Evolutionary conservation across 2,888 invertebrate species (phyloP), one percentile per base, ranked within the genome.

Genomic region (Eubasilissa splendida): DNA sequence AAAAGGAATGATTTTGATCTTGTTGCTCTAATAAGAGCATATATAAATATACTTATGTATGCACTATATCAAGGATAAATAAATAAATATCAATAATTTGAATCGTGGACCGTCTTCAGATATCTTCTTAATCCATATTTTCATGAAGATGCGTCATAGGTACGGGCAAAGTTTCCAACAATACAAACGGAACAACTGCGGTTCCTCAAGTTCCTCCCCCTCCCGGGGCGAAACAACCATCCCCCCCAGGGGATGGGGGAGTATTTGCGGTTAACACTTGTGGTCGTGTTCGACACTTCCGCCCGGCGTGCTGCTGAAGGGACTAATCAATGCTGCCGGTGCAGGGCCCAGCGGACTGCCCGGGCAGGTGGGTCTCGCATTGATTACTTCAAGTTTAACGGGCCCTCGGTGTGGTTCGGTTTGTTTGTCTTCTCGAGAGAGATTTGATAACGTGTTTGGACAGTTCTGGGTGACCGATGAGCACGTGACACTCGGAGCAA

Each of bases 271-370:
- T 77, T 65, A 76, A 76, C 80, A 71, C 76, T 74, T 74, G 80
- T 77, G 80, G 80, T 77, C 77, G 42, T 77, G 77, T 80, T 80
- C 80, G 80, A 80, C 80, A 80, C 80, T 59, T 77, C 79, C 79
- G 56, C 59, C 77, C 73, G 42, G 42, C 42, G 42, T 42, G 66
- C 68, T 10, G 71, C 59, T 63, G 78, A 82, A 80, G 77, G 76
- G 76, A 78, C 80, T 78, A 80, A 82, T 82, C 80, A 80, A 82
- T 82, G 78, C 65, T 12, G 12, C 60, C 60, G 10, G 60, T 63
- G 33, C 60, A 63, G 42, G 63, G 63, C 12, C 33, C 33, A 33
- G 12, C 63, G 22, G 63, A 12, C 63, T 63, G 50, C 68, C 33
- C 68, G 50, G 33, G 50, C 74, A 74, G 74, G 74, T 74, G 74